A percentile compares a stretch with the other conserved stretches of the same genome.
These are phyloP conservation scores for Perdita meconis DNA, from an alignment of 2,888 invertebrate genomes.

Conservation along the genomic window DNA sequence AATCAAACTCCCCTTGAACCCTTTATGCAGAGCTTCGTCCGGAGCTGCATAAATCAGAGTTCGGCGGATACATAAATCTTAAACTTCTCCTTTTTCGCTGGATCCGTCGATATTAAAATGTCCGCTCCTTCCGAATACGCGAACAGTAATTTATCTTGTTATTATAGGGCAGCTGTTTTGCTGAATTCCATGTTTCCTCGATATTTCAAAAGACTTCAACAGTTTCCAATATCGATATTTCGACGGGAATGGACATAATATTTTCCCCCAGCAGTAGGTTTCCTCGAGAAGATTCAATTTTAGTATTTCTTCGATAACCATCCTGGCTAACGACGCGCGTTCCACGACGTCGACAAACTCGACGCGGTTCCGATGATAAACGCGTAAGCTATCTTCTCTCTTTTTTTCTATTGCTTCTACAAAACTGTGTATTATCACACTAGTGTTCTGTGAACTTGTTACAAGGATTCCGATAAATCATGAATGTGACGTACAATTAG, in stretches of 20 bases:
- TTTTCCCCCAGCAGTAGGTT: neutral
- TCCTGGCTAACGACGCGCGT: constrained; percentile 9
- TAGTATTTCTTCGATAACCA: neutral
- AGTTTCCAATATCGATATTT: constrained; percentile 4
- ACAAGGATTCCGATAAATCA: no score
- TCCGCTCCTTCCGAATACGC: no score
- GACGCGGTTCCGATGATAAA: constrained; percentile 2
- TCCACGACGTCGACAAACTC: constrained; percentile 2
- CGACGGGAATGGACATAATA: neutral
- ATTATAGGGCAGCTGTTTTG: no score
- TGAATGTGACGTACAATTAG: no score
- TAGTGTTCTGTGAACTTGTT: no score
- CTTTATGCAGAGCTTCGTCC: no score
- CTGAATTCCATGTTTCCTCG: neutral
- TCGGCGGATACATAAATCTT: no score
- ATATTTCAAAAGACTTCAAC: neutral
- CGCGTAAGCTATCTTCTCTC: neutral
- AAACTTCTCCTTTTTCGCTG: no score
- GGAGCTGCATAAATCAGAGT: no score
- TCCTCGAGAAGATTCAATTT: constrained; percentile 9
- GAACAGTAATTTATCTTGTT: no score
- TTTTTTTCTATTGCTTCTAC: constrained; percentile 27
- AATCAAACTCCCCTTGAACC: no score
- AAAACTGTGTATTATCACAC: constrained; percentile 5
- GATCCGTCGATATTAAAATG: no score